Conservation (phyloP, 1,140 invertebrate species). For the Tribolium madens region DNA sequence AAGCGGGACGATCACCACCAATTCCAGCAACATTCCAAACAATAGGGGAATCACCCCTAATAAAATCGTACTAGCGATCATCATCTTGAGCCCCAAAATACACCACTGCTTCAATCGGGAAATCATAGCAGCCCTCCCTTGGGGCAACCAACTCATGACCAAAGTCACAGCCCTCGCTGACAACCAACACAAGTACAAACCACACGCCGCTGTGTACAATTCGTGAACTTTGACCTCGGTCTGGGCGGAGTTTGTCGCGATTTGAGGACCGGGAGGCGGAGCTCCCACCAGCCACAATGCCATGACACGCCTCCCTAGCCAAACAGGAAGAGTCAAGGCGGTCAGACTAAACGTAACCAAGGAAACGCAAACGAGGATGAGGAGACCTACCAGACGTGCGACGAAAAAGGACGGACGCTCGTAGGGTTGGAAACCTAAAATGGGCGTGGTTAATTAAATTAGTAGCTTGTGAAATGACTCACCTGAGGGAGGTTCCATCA, state of each 20-base stretch:
- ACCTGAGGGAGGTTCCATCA: constrained; percentile 74
- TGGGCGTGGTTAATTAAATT: constrained; percentile 7
- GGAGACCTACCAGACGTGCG: constrained; percentile 79
- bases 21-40: constrained; percentile 91
- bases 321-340: constrained; percentile 90
- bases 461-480: constrained; percentile 15
- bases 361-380: constrained; percentile 86
- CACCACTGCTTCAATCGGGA: constrained; percentile 83
- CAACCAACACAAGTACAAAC: constrained; percentile 95
- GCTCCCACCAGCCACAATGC: constrained; percentile 81
- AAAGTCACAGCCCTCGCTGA: constrained; percentile 81
- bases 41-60: constrained; percentile 93
- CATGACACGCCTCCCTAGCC: constrained; percentile 89
- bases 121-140: constrained; percentile 83
- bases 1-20: constrained; percentile 92
- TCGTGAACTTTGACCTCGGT: constrained; percentile 85
- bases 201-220: constrained; percentile 94
- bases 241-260: constrained; percentile 66
- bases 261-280: constrained; percentile 65
- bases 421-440: constrained; percentile 87
- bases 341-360: constrained; percentile 85
- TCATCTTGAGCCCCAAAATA: constrained; percentile 75
- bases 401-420: constrained; percentile 85
- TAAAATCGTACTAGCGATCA: constrained; percentile 81
- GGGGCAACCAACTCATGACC: constrained; percentile 87